phyloP scores from a whole-genome alignment of 2,888 invertebrate genomes.

The Leptarthrus brevirostris region DNA sequence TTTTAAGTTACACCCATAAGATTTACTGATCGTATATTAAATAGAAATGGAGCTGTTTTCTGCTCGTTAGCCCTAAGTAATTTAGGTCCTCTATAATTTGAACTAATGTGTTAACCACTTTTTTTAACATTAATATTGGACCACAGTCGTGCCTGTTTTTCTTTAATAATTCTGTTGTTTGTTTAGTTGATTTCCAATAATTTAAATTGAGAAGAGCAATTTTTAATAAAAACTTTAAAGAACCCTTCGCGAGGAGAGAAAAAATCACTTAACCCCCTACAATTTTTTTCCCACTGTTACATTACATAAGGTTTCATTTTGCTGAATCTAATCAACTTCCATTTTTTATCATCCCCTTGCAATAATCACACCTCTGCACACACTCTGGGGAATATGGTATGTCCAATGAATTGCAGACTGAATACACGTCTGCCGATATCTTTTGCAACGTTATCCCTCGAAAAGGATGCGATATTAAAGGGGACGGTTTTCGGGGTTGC shows the following conservation, averaged over 20 bases:
- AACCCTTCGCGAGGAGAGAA: no score
- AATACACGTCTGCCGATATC: background rate
- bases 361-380: background rate
- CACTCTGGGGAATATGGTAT: background rate
- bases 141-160: no score
- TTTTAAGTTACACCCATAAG: background rate
- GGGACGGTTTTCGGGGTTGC: background rate
- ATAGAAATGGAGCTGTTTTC: constrained; percentile 21
- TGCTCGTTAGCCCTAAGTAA: constrained; percentile 16
- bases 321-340: background rate
- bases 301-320: background rate
- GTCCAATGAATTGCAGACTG: constrained; percentile 25
- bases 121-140: no score
- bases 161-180: no score
- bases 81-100: constrained; percentile 13
- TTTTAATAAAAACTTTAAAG: no score
- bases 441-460: constrained; percentile 27
- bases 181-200: no score
- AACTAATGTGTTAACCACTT: background rate
- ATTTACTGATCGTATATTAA: background rate
- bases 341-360: constrained; percentile 18
- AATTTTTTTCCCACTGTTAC: no score
- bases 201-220: no score
- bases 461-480: constrained; percentile 9
- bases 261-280: no score